Conservation (phyloP, 1,140 invertebrate genomes). For the Papilio glaucus region DNA sequence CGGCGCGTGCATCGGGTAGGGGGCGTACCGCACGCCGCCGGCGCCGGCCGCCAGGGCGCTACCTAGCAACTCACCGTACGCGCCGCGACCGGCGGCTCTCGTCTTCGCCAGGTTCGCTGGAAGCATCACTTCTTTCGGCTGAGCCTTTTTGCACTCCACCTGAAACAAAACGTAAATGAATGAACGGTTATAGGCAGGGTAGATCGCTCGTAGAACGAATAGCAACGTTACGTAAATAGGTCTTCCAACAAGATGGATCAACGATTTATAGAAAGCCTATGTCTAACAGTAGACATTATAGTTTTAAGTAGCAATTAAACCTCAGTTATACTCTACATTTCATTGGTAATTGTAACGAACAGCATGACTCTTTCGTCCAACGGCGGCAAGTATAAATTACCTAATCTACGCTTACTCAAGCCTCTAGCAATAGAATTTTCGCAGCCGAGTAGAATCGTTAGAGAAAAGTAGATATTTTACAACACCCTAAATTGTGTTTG, state of each 20-base stretch:
- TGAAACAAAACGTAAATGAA: constrained; percentile 82
- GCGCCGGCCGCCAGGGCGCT: constrained; percentile 85
- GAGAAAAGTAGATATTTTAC: constrained; percentile 55
- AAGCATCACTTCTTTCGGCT: constrained; percentile 99
- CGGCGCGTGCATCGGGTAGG: constrained; percentile 84
- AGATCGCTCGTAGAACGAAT: not conserved
- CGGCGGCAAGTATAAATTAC: constrained; percentile 81
- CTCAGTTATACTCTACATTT: constrained; percentile 60
- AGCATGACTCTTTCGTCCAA: constrained; percentile 63
- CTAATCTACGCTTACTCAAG: constrained; percentile 80
- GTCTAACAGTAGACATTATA: too few relatives aligned
- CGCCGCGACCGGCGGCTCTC: constrained; percentile 94
- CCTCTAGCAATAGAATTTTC: constrained; percentile 78
- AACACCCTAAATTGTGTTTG: constrained; percentile 68
- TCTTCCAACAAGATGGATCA: too few relatives aligned
- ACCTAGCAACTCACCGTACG: constrained; percentile 98
- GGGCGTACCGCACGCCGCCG: constrained; percentile 87
- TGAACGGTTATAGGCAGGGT: not conserved
- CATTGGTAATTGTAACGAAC: constrained; percentile 77
- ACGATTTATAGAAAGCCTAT: too few relatives aligned
- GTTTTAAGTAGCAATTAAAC: constrained; percentile 10
- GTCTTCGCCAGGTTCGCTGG: constrained; percentile 97
- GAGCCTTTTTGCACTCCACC: constrained; percentile 99
- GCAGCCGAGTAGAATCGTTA: constrained; percentile 68
- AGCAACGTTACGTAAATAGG: too few relatives aligned